Percentiles rank a stretch among this genome's conserved stretches.
phyloP scores from a whole-genome alignment of 2,888 invertebrate genomes.

The Eudasyphora cyanicolor region DNA sequence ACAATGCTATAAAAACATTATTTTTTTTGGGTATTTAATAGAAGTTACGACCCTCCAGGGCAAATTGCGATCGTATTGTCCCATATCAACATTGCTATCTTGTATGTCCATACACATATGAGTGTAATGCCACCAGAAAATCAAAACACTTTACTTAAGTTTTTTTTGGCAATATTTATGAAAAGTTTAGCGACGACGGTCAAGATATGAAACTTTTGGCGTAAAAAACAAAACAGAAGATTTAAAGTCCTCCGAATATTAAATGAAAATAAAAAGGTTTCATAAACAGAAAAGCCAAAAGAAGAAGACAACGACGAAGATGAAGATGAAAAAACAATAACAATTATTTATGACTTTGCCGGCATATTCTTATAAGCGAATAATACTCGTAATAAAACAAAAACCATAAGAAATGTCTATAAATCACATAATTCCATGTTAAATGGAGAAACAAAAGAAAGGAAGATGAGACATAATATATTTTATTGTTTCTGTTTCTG shows the following conservation, averaged over 20 bases:
- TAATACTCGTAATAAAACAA: constrained; percentile 40
- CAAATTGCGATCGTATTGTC: too few relatives aligned
- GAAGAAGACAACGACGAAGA: not conserved
- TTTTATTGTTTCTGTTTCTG: constrained; percentile 30
- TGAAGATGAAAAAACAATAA: constrained; percentile 66
- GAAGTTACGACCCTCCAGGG: too few relatives aligned
- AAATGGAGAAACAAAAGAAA: constrained; percentile 48
- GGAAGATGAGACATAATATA: constrained; percentile 60
- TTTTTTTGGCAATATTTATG: not conserved
- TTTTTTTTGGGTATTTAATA: too few relatives aligned
- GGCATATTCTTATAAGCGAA: constrained; percentile 73
- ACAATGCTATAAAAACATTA: too few relatives aligned
- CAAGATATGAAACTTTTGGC: constrained; percentile 52
- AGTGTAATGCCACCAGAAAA: constrained; percentile 32
- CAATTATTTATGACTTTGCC: constrained; percentile 77
- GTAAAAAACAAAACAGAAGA: constrained; percentile 50
- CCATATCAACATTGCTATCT: too few relatives aligned
- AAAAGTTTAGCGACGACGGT: not conserved
- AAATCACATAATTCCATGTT: constrained; percentile 61
- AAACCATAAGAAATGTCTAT: constrained; percentile 56
- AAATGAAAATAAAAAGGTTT: constrained; percentile 29
- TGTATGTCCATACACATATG: too few relatives aligned
- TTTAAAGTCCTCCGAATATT: constrained; percentile 60
- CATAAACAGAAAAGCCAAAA: not conserved
- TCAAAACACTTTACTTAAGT: constrained; percentile 59